phyloP scores from a whole-genome alignment of 1,140 invertebrate species.

The Drosophila ananassae region DNA sequence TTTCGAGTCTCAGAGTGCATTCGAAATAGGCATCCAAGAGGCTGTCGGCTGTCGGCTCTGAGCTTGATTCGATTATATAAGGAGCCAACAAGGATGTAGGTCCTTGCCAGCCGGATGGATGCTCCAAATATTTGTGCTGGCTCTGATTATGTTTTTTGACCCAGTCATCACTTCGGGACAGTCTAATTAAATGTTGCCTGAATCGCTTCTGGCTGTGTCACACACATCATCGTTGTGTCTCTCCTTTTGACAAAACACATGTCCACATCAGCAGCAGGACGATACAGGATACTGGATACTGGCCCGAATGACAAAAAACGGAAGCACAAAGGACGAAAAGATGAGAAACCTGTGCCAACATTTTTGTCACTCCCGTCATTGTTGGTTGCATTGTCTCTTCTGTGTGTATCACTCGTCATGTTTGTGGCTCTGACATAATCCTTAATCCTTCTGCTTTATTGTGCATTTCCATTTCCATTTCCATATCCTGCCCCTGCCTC shows the following conservation, averaged over 20 bases:
- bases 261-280: conserved; percentile 29
- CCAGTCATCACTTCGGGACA: conserved; percentile 46
- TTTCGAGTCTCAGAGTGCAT: neutral
- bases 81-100: neutral
- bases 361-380: conserved; percentile 57
- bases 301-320: conserved; percentile 21
- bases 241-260: conserved; percentile 56
- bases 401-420: neutral
- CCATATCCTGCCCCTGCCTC: conserved; percentile 3
- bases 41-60: conserved; percentile 4
- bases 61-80: conserved; percentile 45
- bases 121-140: conserved; percentile 1
- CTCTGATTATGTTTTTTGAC: conserved; percentile 21
- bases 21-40: neutral
- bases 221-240: conserved; percentile 47
- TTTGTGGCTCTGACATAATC: conserved; percentile 54
- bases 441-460: conserved; percentile 65
- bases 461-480: conserved; percentile 24
- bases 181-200: conserved; percentile 64
- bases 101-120: neutral
- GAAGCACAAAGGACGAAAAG: conserved; percentile 11
- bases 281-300: conserved; percentile 36
- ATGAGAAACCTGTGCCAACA: conserved; percentile 56
- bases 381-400: conserved; percentile 44
- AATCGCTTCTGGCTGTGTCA: conserved; percentile 49